A percentile compares a stretch with the other conserved stretches of the same genome.
phyloP scores from a whole-genome alignment of 2,113 vertebrate species.

The Lepus timidus region DNA sequence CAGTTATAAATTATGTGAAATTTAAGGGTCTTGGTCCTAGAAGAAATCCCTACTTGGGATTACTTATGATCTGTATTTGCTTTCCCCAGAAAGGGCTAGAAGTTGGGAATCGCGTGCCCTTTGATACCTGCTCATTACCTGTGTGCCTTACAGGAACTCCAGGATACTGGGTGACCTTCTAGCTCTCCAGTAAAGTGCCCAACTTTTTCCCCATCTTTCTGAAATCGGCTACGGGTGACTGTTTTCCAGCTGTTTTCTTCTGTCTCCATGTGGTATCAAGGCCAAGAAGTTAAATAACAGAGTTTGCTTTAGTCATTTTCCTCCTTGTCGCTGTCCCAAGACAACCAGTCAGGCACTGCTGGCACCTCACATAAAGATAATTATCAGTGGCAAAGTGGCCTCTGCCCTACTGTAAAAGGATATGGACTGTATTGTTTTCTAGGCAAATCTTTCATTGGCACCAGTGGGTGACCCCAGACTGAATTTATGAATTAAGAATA shows the following conservation, averaged over 20 bases:
- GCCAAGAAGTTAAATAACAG: conserved; percentile 45
- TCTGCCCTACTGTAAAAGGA: conserved; percentile 22
- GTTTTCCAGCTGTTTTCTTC: conserved; percentile 41
- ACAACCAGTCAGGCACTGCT: conserved; percentile 35
- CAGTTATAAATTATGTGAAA: conserved; percentile 29
- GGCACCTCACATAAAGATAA: conserved; percentile 47
- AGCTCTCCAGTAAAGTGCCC: conserved; percentile 12
- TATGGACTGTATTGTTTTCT: conserved; percentile 4
- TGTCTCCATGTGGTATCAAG: not conserved
- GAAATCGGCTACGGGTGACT: not conserved
- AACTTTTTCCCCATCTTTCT: not conserved
- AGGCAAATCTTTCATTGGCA: conserved; percentile 8
- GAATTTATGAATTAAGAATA: conserved; percentile 66
- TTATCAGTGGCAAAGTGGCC: conserved; percentile 41
- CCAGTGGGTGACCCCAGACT: not conserved
- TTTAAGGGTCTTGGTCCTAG: conserved; percentile 9
- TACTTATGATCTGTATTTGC: conserved; percentile 41
- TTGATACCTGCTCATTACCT: not conserved
- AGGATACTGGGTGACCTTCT: conserved; percentile 5
- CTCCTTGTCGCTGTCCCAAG: conserved; percentile 21
- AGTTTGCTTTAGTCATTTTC: not conserved
- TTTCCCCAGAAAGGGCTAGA: conserved; percentile 43
- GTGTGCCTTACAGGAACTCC: not conserved
- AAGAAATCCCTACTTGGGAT: conserved; percentile 50
- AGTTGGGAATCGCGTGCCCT: not conserved